Conservation (phyloP, 2,888 invertebrate species). For the Ectemnius continuus region DNA sequence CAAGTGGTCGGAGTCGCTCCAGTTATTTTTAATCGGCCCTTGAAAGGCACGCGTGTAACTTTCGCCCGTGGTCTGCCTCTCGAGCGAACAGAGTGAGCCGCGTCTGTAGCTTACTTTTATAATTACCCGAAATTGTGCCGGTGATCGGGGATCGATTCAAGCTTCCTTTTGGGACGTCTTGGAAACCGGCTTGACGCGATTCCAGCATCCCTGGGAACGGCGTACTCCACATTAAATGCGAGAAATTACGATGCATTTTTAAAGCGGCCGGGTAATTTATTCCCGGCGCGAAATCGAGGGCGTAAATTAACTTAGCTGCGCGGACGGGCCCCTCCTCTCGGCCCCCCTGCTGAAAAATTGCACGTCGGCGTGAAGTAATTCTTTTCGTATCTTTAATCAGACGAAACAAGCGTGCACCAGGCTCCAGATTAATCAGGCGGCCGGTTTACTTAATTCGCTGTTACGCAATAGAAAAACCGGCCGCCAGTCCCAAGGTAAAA, state of each 20-base stretch:
- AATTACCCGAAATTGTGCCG: neutral
- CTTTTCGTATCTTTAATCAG: constrained; percentile 10
- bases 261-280: neutral
- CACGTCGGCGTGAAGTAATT: constrained; percentile 6
- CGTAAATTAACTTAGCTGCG: constrained; percentile 4
- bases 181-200: neutral
- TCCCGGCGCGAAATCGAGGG: constrained; percentile 1
- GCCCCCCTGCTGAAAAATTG: neutral
- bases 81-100: neutral
- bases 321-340: neutral
- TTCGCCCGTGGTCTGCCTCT: neutral
- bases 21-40: no score
- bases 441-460: neutral
- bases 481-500: neutral
- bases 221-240: neutral
- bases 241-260: constrained; percentile 10
- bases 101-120: neutral
- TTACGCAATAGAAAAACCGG: constrained; percentile 4
- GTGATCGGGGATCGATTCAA: neutral
- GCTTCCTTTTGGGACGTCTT: neutral
- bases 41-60: neutral
- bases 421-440: neutral
- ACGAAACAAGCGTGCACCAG: constrained; percentile 5
- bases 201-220: neutral
- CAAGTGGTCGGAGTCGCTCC: no score